Conservation (phyloP, 2,888 invertebrate genomes). For the Caenorhabditis panamensis region DNA sequence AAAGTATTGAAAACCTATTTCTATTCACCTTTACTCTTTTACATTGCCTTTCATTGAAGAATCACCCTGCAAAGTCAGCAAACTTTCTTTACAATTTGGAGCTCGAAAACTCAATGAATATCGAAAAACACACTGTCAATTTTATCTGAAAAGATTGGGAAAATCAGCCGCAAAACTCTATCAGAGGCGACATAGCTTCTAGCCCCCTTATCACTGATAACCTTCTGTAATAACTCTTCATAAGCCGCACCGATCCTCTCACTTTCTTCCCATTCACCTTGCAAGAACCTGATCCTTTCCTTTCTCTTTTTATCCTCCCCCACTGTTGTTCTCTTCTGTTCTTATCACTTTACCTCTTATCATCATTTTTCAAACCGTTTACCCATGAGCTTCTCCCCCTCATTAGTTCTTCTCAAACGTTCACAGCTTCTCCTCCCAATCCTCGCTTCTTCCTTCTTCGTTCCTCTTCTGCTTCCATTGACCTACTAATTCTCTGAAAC, state of each 20-base stretch:
- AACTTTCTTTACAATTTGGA: too few relatives aligned
- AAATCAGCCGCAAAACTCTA: too few relatives aligned
- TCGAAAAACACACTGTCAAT: too few relatives aligned
- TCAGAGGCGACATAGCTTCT: too few relatives aligned
- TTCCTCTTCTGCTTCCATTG: constrained; percentile 30
- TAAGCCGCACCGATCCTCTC: constrained; percentile 21
- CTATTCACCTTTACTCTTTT: too few relatives aligned
- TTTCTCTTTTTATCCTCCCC: background rate
- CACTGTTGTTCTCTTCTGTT: constrained; percentile 24
- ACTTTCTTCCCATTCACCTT: constrained; percentile 16
- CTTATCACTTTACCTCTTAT: constrained; percentile 13
- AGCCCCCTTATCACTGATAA: too few relatives aligned
- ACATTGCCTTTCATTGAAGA: too few relatives aligned
- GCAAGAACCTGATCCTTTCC: constrained; percentile 8
- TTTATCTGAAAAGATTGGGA: too few relatives aligned
- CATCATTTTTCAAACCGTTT: background rate
- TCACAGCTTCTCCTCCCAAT: constrained; percentile 9
- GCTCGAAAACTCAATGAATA: too few relatives aligned
- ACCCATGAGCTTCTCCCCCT: background rate
- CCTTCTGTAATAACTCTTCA: too few relatives aligned
- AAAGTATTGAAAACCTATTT: too few relatives aligned
- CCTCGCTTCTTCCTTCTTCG: constrained; percentile 7
- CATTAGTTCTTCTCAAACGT: background rate
- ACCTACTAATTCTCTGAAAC: constrained; percentile 49
- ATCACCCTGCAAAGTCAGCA: too few relatives aligned